Evolutionary conservation across 30 jellyfish, hydroid and myxozoan species (phyloP).

Genomic region (Pseudorhiza aurosa): DNA sequence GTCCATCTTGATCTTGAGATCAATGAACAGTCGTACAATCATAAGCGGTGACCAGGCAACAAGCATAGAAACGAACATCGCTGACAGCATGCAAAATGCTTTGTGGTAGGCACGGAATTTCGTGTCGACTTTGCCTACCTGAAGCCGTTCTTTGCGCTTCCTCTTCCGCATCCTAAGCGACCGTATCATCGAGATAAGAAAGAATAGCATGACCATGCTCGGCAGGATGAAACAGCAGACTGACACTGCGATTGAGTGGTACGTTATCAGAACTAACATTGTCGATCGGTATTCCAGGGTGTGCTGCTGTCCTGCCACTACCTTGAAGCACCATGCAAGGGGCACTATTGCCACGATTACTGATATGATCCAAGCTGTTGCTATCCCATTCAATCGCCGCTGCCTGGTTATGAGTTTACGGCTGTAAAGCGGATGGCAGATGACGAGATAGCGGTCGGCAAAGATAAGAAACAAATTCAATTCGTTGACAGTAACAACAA

Average conservation of each 20-base stretch:
- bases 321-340: slow-evolving; percentile 67
- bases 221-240: slow-evolving; percentile 67
- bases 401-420: slow-evolving; percentile 40
- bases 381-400: slow-evolving; percentile 1
- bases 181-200: slow-evolving; percentile 41
- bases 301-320: slow-evolving; percentile 35
- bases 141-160: slow-evolving; percentile 35
- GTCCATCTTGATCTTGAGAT: slow-evolving; percentile 17
- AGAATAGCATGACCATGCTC: slow-evolving; percentile 50
- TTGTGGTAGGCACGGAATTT: slow-evolving; percentile 47
- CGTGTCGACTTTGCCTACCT: slow-evolving; percentile 38
- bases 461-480: slow-evolving; percentile 60
- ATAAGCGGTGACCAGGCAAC: slow-evolving; percentile 75
- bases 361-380: slow-evolving; percentile 31
- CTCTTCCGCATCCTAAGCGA: slow-evolving; percentile 39
- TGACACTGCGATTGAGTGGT: slow-evolving; percentile 52
- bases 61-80: slow-evolving; percentile 62
- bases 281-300: slow-evolving; percentile 1
- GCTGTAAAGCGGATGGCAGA: slow-evolving; percentile 62
- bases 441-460: slow-evolving; percentile 60
- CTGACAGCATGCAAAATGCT: slow-evolving; percentile 65
- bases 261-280: slow-evolving; percentile 38
- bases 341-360: slow-evolving; percentile 52
- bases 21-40: slow-evolving; percentile 62
- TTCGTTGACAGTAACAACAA: slow-evolving; percentile 50